Conservation (phyloP, 2,113 vertebrate species). For the Dipodomys ordii region DNA sequence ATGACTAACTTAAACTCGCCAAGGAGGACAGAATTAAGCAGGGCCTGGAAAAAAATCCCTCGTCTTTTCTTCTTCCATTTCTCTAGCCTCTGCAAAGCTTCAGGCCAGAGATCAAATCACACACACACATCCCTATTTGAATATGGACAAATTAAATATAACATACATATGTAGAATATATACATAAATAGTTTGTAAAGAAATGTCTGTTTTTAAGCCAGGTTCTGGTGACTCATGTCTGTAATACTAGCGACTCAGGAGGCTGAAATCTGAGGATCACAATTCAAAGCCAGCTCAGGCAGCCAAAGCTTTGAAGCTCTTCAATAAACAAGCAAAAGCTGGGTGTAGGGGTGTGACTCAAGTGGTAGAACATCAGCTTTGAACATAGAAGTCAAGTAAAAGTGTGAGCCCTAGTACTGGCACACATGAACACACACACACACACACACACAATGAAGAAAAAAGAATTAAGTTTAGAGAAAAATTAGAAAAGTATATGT, state of each 20-base stretch:
- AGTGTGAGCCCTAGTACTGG: too few species aligned
- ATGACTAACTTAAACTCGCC: slow-evolving; percentile 36
- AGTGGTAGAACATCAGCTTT: too few species aligned
- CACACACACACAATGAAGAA: too few species aligned
- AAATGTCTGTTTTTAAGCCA: background rate
- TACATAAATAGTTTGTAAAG: slow-evolving; percentile 2
- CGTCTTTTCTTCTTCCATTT: background rate
- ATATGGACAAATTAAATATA: background rate
- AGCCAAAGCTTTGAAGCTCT: background rate
- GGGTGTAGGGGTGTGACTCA: too few species aligned
- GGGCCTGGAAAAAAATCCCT: background rate
- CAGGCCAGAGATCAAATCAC: background rate
- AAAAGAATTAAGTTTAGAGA: background rate
- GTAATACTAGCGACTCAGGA: background rate
- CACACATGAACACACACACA: too few species aligned
- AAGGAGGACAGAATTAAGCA: background rate
- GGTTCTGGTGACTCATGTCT: too few species aligned
- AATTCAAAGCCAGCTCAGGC: background rate
- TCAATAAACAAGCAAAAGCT: background rate
- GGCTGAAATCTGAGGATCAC: background rate
- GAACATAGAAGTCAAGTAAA: too few species aligned
- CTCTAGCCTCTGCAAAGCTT: background rate
- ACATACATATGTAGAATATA: background rate
- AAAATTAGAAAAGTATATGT: background rate
- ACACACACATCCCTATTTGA: background rate